A percentile compares a stretch with the other conserved stretches of the same genome.
phyloP scores from a whole-genome alignment of 2,888 invertebrate species.

The Spatulosminthurus flaviceps region DNA sequence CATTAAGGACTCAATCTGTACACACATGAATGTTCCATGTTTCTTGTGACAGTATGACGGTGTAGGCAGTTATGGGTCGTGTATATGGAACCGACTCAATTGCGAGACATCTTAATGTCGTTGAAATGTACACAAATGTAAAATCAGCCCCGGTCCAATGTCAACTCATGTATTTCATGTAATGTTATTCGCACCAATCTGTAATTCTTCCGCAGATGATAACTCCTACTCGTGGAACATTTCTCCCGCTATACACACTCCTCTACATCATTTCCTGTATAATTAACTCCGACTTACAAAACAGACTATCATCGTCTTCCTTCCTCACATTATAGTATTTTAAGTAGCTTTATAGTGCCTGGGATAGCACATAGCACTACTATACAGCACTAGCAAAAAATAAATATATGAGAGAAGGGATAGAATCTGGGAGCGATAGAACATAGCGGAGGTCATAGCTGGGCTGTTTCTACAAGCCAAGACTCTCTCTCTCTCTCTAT shows the following conservation, averaged over 20 bases:
- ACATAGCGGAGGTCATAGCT: neutral
- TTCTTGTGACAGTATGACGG: constrained; percentile 37
- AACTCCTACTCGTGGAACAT: neutral
- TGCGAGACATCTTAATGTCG: neutral
- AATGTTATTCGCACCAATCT: constrained; percentile 38
- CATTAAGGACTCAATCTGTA: constrained; percentile 48
- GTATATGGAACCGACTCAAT: constrained; percentile 2
- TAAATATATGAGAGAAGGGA: neutral
- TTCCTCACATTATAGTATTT: constrained; percentile 1
- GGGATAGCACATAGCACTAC: too few species aligned
- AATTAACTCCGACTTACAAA: constrained; percentile 34
- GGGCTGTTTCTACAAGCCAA: neutral
- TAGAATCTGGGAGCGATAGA: too few species aligned
- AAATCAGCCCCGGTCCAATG: constrained; percentile 44
- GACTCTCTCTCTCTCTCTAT: too few species aligned
- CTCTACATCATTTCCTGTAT: constrained; percentile 43
- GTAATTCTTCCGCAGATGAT: constrained; percentile 21
- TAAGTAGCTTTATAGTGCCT: neutral
- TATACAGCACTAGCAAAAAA: too few species aligned
- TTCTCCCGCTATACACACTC: neutral
- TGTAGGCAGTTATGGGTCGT: constrained; percentile 36
- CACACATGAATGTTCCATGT: constrained; percentile 42
- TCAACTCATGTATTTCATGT: constrained; percentile 41
- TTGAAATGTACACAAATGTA: constrained; percentile 9
- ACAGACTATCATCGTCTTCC: neutral